A percentile compares a stretch with the other conserved stretches of the same genome.
These are phyloP conservation scores for Uria lomvia DNA, from an alignment of 2,113 vertebrate species.

Conservation along the genomic window DNA sequence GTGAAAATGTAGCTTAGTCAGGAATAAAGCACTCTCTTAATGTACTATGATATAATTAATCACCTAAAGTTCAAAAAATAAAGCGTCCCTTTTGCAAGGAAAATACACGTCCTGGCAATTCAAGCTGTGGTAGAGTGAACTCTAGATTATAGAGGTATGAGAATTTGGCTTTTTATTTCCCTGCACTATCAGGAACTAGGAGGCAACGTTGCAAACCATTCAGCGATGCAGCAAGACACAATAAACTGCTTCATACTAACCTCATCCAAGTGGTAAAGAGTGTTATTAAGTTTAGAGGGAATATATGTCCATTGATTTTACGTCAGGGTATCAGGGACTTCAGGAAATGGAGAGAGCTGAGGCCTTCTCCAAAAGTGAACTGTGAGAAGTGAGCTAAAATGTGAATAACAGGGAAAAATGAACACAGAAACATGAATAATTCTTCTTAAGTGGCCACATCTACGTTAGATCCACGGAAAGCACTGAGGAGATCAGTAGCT, in stretches of 20 bases:
- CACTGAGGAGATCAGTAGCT: not conserved
- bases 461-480: not conserved
- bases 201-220: not conserved
- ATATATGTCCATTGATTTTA: not conserved
- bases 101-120: not conserved
- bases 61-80: conserved; percentile 6
- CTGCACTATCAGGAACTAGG: not conserved
- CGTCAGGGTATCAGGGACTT: not conserved
- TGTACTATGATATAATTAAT: conserved; percentile 46
- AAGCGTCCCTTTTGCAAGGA: not conserved
- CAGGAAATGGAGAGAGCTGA: not conserved
- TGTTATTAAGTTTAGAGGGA: not conserved
- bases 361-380: not conserved
- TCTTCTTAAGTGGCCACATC: not conserved
- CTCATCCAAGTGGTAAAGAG: not conserved
- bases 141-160: not conserved
- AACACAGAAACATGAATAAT: not conserved
- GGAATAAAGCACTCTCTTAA: conserved; percentile 6
- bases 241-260: not conserved
- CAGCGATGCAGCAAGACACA: not conserved
- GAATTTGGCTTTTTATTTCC: not conserved
- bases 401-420: not conserved
- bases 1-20: conserved; percentile 35
- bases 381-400: not conserved
- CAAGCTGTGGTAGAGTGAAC: not conserved